Evolutionary conservation across 2,888 invertebrate species (phyloP), one percentile per base, ranked within the genome.

Genomic region (Camponotus fellah): DNA sequence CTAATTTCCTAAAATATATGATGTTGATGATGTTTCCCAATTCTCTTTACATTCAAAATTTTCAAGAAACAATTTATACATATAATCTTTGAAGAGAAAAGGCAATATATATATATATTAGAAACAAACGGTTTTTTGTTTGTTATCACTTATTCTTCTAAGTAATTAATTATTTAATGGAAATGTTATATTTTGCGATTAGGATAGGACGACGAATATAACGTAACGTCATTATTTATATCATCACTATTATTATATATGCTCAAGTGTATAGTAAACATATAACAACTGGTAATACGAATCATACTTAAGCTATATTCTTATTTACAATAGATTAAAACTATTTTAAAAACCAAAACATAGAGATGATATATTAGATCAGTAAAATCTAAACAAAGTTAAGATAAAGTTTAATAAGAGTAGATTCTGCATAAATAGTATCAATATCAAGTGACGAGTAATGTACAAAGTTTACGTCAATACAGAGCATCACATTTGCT

Each of bases 261-360:
- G 69, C n/a, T 56, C 56, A 68, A 37, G 8, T 53, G 43, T 82
- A 74, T 88, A 85, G 76, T 88, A 87, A 90, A 90, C 87, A 90
- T 83, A 68, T 83, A 89, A 90, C 85, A 87, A 82, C 83, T 82
- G 64, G 69, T 60, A 83, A 84, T 85, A 77, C 58, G 83, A 86
- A 82, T 85, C 82, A 84, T 75, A 76, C 62, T 58, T 85, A 84
- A 89, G 75, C 83, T 90, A 87, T 17, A 53, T 83, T 81, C 76
- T 89, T 90, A 90, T 90, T 85, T 90, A 90, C 89, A 90, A 82
- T 82, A n/a, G 71, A 85, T 86, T 85, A 83, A 85, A 87, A 76
- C 82, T 90, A 90, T 74, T 81, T 84, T 86, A 90, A 90, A 89
- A 89, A 85, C 17, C 56, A 77, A 77, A 58, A 6, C 34, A 46